Evolutionary conservation across 1,140 invertebrate genomes (phyloP).

Genomic region (Psix sp.): DNA sequence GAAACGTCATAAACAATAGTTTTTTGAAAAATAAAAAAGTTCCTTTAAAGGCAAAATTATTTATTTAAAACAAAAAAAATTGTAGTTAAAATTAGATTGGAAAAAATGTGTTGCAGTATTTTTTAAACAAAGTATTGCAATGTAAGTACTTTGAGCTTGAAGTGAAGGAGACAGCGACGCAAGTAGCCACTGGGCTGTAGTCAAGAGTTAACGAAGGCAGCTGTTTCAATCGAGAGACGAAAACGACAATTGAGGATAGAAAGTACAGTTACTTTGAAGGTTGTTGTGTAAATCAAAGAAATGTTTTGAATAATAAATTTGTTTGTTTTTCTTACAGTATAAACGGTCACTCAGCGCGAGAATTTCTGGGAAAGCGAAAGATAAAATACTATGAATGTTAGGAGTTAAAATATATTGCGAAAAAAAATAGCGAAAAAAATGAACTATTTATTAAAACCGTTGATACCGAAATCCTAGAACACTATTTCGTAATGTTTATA

Average conservation of each 20-base stretch:
- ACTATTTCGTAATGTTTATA: slow-evolving; percentile 3
- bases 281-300: neutral
- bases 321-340: slow-evolving; percentile 37
- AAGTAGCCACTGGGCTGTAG: slow-evolving; percentile 30
- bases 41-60: too few species aligned
- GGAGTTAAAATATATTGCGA: slow-evolving; percentile 16
- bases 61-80: too few species aligned
- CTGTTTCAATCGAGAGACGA: neutral
- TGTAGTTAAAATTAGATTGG: too few species aligned
- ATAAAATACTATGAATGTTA: slow-evolving; percentile 29
- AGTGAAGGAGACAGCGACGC: slow-evolving; percentile 15
- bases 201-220: slow-evolving; percentile 5
- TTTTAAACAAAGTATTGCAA: slow-evolving; percentile 26
- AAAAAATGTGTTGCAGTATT: slow-evolving; percentile 15
- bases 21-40: too few species aligned
- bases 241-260: neutral
- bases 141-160: slow-evolving; percentile 21
- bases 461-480: neutral
- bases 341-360: slow-evolving; percentile 20
- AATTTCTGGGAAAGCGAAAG: slow-evolving; percentile 10
- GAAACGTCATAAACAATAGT: too few species aligned
- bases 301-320: neutral
- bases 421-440: slow-evolving; percentile 16
- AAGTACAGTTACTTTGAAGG: neutral
- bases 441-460: slow-evolving; percentile 7